A percentile compares a stretch with the other conserved stretches of the same genome.
Conservation (phyloP, 2,113 vertebrate genomes). For the Chionomys nivalis region DNA sequence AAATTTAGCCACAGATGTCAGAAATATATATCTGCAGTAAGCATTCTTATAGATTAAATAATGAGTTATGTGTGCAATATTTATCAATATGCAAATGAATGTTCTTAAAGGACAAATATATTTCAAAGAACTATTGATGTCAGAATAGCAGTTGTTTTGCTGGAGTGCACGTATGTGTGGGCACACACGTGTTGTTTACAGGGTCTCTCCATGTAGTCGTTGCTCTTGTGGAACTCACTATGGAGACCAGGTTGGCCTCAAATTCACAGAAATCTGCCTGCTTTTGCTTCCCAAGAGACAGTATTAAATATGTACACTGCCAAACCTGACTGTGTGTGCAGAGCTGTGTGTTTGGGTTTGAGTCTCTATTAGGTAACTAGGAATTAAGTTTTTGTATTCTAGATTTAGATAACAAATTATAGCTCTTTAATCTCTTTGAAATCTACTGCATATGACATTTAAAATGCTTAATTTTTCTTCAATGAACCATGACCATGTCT, state of each 20-base stretch:
- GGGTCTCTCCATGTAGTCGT: not conserved
- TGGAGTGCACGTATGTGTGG: not conserved
- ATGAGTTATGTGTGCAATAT: not conserved
- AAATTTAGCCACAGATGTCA: not conserved
- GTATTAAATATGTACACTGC: not conserved
- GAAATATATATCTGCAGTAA: not conserved
- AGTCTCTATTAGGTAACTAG: too few species aligned
- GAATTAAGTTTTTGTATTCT: too few species aligned
- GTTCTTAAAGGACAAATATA: not conserved
- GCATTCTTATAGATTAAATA: constrained; percentile 6
- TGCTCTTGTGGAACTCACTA: not conserved
- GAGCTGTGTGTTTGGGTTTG: not conserved
- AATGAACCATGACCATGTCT: too few species aligned
- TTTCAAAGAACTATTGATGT: constrained; percentile 5
- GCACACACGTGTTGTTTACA: not conserved
- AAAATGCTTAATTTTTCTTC: too few species aligned
- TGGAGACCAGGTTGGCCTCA: not conserved
- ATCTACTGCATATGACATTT: too few species aligned
- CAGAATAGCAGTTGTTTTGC: not conserved
- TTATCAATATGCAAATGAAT: not conserved
- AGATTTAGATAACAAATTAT: too few species aligned
- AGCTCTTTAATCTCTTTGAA: too few species aligned
- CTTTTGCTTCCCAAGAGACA: not conserved
- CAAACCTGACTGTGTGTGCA: not conserved
- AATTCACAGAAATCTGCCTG: not conserved